Percentiles rank a stretch among this genome's conserved stretches.
phyloP scores from a whole-genome alignment of 2,888 invertebrate genomes.

The Folsomia manolachei region DNA sequence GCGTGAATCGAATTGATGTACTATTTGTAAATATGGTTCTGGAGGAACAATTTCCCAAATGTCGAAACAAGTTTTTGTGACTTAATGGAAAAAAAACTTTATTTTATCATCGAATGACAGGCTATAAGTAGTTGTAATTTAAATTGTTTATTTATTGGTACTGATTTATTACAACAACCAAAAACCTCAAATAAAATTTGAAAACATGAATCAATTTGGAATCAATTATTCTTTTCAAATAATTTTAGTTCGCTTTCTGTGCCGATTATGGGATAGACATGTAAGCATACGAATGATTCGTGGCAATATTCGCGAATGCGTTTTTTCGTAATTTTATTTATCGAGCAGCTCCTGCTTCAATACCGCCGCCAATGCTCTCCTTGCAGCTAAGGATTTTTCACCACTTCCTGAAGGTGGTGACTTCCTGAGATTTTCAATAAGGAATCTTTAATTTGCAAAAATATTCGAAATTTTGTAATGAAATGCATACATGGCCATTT shows the following conservation, averaged over 20 bases:
- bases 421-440: too few species aligned
- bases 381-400: constrained; percentile 68
- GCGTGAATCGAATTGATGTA: neutral
- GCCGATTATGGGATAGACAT: too few species aligned
- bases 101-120: constrained; percentile 20
- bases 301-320: too few species aligned
- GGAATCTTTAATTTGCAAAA: too few species aligned
- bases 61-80: neutral
- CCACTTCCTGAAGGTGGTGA: constrained; percentile 49
- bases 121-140: neutral
- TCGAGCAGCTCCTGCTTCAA: constrained; percentile 82
- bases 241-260: too few species aligned
- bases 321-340: constrained; percentile 50
- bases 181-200: neutral
- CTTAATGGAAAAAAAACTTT: neutral
- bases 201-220: neutral
- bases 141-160: constrained; percentile 10
- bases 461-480: too few species aligned
- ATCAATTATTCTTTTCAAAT: too few species aligned
- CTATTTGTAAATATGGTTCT: constrained; percentile 38
- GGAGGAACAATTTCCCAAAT: constrained; percentile 41
- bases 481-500: constrained; percentile 66
- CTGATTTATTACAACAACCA: neutral
- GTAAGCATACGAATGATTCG: too few species aligned
- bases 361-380: constrained; percentile 78